phyloP scores from a whole-genome alignment of 2,797 vertebrate genomes.

The Lerista edwardsae region DNA sequence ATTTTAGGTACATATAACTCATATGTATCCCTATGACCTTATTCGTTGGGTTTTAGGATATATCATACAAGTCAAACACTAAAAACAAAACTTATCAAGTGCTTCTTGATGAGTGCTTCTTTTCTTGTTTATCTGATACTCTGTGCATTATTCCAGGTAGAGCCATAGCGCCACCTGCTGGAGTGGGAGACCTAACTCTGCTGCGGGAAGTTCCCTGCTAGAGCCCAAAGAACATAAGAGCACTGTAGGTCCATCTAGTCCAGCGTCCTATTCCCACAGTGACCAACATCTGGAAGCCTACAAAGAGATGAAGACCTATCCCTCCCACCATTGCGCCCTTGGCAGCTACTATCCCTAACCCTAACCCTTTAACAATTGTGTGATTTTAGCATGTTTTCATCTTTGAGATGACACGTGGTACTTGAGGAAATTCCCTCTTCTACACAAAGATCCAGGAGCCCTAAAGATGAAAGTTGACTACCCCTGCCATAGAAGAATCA shows the following conservation, averaged over 20 bases:
- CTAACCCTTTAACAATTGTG: too few relatives aligned
- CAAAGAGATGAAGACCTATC: too few relatives aligned
- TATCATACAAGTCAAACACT: not conserved
- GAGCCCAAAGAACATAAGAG: not conserved
- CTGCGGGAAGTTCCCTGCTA: not conserved
- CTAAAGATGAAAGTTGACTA: too few relatives aligned
- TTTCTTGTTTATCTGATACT: not conserved
- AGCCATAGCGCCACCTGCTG: slow-evolving; percentile 32
- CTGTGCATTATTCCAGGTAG: not conserved
- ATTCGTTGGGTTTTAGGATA: not conserved
- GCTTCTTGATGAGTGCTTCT: not conserved
- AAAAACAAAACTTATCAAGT: not conserved
- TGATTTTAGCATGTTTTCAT: too few relatives aligned
- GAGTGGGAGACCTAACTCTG: not conserved
- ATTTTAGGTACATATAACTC: not conserved
- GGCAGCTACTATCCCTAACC: too few relatives aligned
- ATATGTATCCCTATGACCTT: too few relatives aligned
- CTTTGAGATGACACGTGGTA: too few relatives aligned
- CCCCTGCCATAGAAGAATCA: too few relatives aligned
- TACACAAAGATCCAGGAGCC: too few relatives aligned
- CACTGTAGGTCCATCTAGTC: not conserved
- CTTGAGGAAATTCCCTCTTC: too few relatives aligned
- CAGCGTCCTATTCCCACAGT: not conserved
- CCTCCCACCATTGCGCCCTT: too few relatives aligned
- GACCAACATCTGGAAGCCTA: not conserved